Base-by-base conservation (phyloP, 2,113 vertebrate genomes). In the Phycodurus eques region DNA sequence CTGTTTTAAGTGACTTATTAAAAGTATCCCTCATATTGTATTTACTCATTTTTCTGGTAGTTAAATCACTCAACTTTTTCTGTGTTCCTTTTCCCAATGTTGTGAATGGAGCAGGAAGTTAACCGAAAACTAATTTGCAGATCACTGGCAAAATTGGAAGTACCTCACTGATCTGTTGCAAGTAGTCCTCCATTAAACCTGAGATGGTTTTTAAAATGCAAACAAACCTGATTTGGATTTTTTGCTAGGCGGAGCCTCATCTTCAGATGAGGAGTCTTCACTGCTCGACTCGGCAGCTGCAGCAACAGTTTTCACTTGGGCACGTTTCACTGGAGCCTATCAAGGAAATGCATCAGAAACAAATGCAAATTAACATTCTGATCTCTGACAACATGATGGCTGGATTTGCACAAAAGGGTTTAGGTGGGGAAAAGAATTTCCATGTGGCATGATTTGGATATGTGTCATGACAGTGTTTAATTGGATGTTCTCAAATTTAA, bases 201-300 rank as follows among this genome's bases (percentile, higher is more conserved):
- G 43, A n/a, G 31, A 17, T 31, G 0, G 8, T 15, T 2, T 42
- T 14, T 10, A 47, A 33, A 49, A n/a, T 17, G 5, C 10, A 67
- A 42, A 42, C 79, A 71, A 53, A 93, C 93, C 93, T 60, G 88
- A 3, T 90, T 93, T 94, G n/a, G 83, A 39, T 75, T 93, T 94
- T 71, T 93, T 94, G 56, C 51, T 83, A 14, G 92, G 91, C 3
- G 92, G 92, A 70, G 90, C 84, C 22, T 91, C 87, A 4, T 94
- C 92, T 69, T 93, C 92, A 71, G 92, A 92, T 2, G 92, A 92
- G 10, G 91, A 91, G 8, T 90, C 90, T 17, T 92, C 91, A 39
- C 91, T 93, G 79, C 89, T 93, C 0, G 92, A 92, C 47, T 91
- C 82, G 62, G 88, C 81, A 53, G 90, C 77, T 33, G 80, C 84